Evolutionary conservation across 2,888 invertebrate species (phyloP).

Genomic region (Xestia ashworthii): DNA sequence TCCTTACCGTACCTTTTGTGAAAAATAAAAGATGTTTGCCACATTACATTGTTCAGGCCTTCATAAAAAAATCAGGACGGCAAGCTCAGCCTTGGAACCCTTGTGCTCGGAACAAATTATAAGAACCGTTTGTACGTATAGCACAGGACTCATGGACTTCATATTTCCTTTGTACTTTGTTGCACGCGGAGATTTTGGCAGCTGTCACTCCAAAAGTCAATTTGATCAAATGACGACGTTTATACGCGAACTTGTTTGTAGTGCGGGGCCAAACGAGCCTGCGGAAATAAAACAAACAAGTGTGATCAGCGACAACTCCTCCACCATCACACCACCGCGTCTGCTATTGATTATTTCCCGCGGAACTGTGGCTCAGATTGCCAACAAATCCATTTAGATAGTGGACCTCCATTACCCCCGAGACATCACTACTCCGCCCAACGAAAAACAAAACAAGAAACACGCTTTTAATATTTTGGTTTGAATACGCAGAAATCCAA

Average conservation of each 20-base stretch:
- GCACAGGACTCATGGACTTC: constrained; percentile 11
- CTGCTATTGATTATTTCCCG: constrained; percentile 73
- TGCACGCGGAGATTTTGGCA: constrained; percentile 70
- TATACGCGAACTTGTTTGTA: constrained; percentile 81
- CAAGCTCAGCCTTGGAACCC: constrained; percentile 15
- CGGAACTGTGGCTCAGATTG: constrained; percentile 51
- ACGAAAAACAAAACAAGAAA: constrained; percentile 35
- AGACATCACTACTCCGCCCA: constrained; percentile 26
- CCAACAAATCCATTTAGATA: constrained; percentile 59
- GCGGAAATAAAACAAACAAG: constrained; percentile 88
- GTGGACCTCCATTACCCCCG: constrained; percentile 45
- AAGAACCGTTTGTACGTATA: constrained; percentile 45
- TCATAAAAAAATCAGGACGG: constrained; percentile 38
- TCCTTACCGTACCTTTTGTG: constrained; percentile 24
- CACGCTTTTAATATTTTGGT: constrained; percentile 45
- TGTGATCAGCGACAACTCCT: constrained; percentile 85
- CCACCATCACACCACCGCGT: constrained; percentile 70
- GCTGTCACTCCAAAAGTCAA: constrained; percentile 86
- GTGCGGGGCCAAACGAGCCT: constrained; percentile 80
- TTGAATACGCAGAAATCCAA: constrained; percentile 43
- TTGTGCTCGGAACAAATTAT: constrained; percentile 38
- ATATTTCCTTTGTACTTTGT: constrained; percentile 53
- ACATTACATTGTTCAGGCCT: constrained; percentile 30
- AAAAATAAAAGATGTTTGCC: constrained; percentile 41
- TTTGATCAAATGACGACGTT: constrained; percentile 82